A percentile compares a stretch with the other conserved stretches of the same genome.
These are phyloP conservation scores for Anabacerthia variegaticeps DNA, from an alignment of 2,797 vertebrate species.

Conservation along the genomic window DNA sequence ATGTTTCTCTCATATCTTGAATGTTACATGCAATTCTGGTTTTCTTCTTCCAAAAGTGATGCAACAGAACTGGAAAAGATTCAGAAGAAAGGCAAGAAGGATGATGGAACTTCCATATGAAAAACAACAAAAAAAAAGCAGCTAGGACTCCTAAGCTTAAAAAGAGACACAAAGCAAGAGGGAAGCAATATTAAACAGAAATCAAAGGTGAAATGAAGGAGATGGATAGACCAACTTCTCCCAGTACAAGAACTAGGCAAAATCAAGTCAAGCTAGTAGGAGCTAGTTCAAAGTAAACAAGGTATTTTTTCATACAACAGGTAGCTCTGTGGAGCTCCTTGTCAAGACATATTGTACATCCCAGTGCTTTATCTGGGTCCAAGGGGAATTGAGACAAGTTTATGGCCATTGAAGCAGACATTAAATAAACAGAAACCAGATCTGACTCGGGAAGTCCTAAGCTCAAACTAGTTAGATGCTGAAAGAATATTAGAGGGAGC, in stretches of 20 bases:
- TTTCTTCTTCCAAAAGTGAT: slow-evolving; percentile 16
- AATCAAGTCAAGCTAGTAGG: neutral
- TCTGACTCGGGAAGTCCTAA: neutral
- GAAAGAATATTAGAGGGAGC: slow-evolving; percentile 36
- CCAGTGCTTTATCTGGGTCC: neutral
- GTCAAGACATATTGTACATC: neutral
- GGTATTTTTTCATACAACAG: neutral
- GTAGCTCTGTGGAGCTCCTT: neutral
- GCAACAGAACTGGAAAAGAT: neutral
- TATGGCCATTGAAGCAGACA: slow-evolving; percentile 19
- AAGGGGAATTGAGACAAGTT: neutral
- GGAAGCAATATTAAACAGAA: neutral
- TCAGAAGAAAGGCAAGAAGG: neutral
- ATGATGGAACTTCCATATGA: neutral
- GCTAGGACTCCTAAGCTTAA: neutral
- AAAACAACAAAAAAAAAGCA: neutral
- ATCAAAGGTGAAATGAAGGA: neutral
- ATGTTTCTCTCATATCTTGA: neutral
- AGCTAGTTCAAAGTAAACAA: slow-evolving; percentile 3
- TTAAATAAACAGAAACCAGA: slow-evolving; percentile 51
- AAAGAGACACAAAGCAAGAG: neutral
- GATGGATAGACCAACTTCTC: neutral
- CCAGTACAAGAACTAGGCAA: neutral
- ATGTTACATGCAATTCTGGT: neutral
- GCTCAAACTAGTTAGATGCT: neutral